A percentile compares a stretch with the other conserved stretches of the same genome.
Conservation (phyloP, 2,888 invertebrate species). For the Cybosia mesomella region DNA sequence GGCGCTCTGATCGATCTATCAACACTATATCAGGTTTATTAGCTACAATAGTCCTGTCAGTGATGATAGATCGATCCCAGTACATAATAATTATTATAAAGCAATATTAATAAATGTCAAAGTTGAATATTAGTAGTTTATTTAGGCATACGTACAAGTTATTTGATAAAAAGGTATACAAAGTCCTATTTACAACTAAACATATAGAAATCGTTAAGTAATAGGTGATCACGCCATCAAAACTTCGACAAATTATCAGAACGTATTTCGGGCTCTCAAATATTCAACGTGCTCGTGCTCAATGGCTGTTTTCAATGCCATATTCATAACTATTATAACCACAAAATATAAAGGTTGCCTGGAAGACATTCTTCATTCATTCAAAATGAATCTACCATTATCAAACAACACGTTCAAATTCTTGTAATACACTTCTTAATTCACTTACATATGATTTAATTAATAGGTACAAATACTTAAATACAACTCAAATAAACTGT, state of each 20-base stretch:
- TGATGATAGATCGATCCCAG: no score
- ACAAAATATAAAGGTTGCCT: background rate
- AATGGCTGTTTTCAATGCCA: background rate
- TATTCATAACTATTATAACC: background rate
- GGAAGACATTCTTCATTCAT: background rate
- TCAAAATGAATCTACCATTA: background rate
- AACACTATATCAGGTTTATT: no score
- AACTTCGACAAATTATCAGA: background rate
- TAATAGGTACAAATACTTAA: slow-evolving; percentile 4
- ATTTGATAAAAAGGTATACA: no score
- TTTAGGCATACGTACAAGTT: no score
- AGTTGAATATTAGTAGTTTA: no score
- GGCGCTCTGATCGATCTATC: no score
- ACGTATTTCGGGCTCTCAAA: background rate
- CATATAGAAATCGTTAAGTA: no score
- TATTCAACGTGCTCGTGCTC: background rate
- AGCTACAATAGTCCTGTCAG: no score
- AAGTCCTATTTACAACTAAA: no score
- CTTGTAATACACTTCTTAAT: background rate
- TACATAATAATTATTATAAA: no score
- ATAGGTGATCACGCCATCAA: background rate
- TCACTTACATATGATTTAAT: background rate
- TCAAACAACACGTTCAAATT: background rate
- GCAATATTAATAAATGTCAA: no score
- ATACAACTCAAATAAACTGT: background rate